Conservation (phyloP, 2,797 vertebrate genomes). For the Enteromius anoplus region DNA sequence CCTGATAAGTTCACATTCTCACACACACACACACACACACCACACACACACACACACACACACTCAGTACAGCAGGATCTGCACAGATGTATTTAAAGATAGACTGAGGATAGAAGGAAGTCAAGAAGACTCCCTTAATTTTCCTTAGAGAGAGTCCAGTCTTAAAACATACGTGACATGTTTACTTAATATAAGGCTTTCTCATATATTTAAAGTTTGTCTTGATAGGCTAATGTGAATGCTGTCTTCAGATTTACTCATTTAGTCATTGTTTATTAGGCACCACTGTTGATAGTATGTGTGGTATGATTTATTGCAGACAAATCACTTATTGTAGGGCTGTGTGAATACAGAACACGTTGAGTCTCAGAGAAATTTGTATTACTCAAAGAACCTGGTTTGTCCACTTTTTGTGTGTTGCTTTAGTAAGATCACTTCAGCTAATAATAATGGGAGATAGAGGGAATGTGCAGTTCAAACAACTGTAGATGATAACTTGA, state of each 20-base stretch:
- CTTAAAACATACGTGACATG: neutral
- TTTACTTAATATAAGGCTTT: neutral
- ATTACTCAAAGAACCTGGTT: neutral
- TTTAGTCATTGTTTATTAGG: neutral
- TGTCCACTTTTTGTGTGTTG: neutral
- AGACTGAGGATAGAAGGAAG: neutral
- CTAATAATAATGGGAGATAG: neutral
- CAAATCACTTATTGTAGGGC: neutral
- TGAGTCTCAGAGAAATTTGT: neutral
- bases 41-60: too few species aligned
- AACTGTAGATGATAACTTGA: neutral
- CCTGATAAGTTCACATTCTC: neutral
- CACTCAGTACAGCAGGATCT: neutral
- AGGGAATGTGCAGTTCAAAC: neutral
- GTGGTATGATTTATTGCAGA: neutral
- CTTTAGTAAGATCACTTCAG: neutral
- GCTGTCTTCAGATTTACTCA: neutral
- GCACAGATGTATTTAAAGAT: slow-evolving; percentile 14
- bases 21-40: neutral
- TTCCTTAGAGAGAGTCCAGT: neutral
- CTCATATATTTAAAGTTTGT: neutral
- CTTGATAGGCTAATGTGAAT: neutral
- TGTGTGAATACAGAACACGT: neutral
- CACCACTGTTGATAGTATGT: neutral
- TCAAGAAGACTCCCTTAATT: neutral